Percentiles rank a stretch among this genome's conserved stretches.
Conservation (phyloP, 2,113 vertebrate genomes). For the Brienomyrus longianalis region DNA sequence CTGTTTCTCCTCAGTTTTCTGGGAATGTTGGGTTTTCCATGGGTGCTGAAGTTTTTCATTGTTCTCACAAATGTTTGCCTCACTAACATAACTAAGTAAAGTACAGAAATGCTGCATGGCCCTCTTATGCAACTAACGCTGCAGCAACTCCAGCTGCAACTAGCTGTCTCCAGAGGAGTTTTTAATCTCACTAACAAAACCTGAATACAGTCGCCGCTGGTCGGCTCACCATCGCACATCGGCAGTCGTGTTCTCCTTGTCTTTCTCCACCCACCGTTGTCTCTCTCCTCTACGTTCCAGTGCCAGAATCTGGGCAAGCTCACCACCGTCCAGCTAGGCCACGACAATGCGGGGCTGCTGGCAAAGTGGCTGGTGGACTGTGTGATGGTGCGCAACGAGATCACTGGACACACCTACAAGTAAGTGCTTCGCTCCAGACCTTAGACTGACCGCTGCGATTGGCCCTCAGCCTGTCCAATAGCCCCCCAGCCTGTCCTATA, state of each 20-base stretch:
- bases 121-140: too few relatives aligned
- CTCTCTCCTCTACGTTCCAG: slow-evolving; percentile 49
- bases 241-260: too few relatives aligned
- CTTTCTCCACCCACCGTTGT: not conserved
- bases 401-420: slow-evolving; percentile 93
- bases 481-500: not conserved
- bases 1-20: not conserved
- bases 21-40: not conserved
- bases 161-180: not conserved
- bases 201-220: not conserved
- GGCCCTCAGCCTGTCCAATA: not conserved
- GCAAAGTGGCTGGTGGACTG: slow-evolving; percentile 97
- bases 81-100: not conserved
- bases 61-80: not conserved
- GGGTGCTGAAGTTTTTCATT: not conserved
- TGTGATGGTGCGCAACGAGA: slow-evolving; percentile 95
- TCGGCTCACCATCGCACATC: not conserved
- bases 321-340: slow-evolving; percentile 90
- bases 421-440: slow-evolving; percentile 51
- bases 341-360: slow-evolving; percentile 91
- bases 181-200: too few relatives aligned
- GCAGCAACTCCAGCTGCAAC: too few relatives aligned
- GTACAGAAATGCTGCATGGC: not conserved
- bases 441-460: not conserved
- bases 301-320: slow-evolving; percentile 93